A percentile compares a stretch with the other conserved stretches of the same genome.
phyloP scores from a whole-genome alignment of 2,797 vertebrate genomes.

The Hippocampus kuda region DNA sequence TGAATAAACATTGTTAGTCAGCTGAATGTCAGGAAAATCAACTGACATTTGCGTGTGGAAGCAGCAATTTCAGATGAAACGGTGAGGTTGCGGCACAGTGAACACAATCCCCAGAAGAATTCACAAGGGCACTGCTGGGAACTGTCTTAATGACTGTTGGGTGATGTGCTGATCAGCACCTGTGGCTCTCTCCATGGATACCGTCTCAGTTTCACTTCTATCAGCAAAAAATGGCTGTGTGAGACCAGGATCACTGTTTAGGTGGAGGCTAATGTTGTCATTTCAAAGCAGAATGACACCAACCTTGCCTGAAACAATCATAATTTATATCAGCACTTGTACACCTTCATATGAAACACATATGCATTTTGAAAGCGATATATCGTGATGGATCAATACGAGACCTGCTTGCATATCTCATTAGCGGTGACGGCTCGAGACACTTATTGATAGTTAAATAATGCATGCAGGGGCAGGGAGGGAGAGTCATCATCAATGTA shows the following conservation, averaged over 20 bases:
- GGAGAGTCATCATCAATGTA: constrained; percentile 7
- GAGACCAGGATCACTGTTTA: background rate
- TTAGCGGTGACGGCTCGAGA: constrained; percentile 19
- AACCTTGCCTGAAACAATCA: background rate
- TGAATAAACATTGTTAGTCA: background rate
- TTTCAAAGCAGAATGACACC: background rate
- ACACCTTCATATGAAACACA: too few relatives aligned
- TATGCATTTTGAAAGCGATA: constrained; percentile 6
- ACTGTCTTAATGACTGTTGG: constrained; percentile 31
- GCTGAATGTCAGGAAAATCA: background rate
- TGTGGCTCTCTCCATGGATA: constrained; percentile 22
- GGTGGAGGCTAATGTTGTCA: background rate
- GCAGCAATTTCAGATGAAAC: constrained; percentile 26
- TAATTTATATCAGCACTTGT: too few relatives aligned
- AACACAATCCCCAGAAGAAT: constrained; percentile 33
- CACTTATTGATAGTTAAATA: constrained; percentile 25
- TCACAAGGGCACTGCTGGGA: constrained; percentile 27
- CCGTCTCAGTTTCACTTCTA: constrained; percentile 12
- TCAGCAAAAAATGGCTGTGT: background rate
- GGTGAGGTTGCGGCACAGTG: constrained; percentile 25
- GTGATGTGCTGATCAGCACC: constrained; percentile 29
- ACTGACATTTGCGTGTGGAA: constrained; percentile 1
- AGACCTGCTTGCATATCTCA: constrained; percentile 21
- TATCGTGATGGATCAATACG: constrained; percentile 26
- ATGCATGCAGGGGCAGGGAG: constrained; percentile 7